These are phyloP conservation scores for Noctua janthina DNA, from an alignment of 2,888 invertebrate genomes.

Conservation along the genomic window DNA sequence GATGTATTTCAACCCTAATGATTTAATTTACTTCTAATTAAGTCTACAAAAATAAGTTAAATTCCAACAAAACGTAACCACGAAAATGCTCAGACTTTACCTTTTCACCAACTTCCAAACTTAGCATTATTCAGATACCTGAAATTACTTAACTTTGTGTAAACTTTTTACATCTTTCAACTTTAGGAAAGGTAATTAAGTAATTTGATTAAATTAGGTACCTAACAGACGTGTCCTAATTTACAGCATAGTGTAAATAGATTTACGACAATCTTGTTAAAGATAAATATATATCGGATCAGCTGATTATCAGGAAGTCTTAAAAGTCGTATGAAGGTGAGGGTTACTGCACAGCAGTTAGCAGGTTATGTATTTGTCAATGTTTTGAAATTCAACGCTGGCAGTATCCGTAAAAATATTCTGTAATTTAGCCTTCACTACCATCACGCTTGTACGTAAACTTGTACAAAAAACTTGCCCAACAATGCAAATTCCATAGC, in stretches of 20 bases:
- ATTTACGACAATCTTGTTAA: slow-evolving; percentile 18
- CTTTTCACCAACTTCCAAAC: slow-evolving; percentile 24
- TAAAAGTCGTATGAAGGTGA: slow-evolving; percentile 30
- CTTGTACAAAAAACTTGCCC: too few relatives aligned
- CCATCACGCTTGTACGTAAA: neutral
- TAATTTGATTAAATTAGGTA: slow-evolving; percentile 23
- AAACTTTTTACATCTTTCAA: slow-evolving; percentile 30
- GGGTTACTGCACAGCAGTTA: neutral
- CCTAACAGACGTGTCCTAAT: neutral
- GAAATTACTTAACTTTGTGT: slow-evolving; percentile 15
- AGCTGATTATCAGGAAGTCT: slow-evolving; percentile 26
- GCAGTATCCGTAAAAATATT: slow-evolving; percentile 3
- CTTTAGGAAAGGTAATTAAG: slow-evolving; percentile 12
- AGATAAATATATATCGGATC: slow-evolving; percentile 11
- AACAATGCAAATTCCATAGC: too few relatives aligned
- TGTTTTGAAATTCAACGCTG: neutral
- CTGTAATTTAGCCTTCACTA: neutral
- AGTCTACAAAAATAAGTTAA: neutral
- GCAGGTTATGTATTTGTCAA: neutral
- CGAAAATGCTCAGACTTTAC: neutral
- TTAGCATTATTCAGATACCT: slow-evolving; percentile 32
- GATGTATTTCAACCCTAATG: neutral
- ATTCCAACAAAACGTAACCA: neutral
- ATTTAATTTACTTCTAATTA: slow-evolving; percentile 1
- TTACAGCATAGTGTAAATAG: neutral